Percentiles rank a stretch among this genome's conserved stretches.
These are phyloP conservation scores for Coronaproctus castanopsis DNA, from an alignment of 2,888 invertebrate genomes.

Conservation along the genomic window DNA sequence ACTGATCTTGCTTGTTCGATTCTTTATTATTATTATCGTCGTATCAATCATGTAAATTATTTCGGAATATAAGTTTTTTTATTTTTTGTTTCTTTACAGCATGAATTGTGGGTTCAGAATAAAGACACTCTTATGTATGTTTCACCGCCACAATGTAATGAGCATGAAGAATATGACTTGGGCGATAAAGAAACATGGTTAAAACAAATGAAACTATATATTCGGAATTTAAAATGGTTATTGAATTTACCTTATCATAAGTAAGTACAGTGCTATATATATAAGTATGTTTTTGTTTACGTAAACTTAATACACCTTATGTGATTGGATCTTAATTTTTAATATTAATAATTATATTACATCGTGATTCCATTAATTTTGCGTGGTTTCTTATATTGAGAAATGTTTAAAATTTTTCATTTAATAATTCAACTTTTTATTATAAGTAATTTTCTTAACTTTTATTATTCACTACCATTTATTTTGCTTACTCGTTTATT, in stretches of 20 bases:
- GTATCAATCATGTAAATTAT: not conserved
- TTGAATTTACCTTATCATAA: slow-evolving; percentile 6
- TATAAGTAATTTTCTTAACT: too few species aligned
- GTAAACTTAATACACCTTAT: too few species aligned
- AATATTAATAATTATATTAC: too few species aligned
- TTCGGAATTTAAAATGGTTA: slow-evolving; percentile 9
- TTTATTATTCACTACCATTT: too few species aligned
- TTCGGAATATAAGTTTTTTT: not conserved
- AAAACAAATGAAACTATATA: not conserved
- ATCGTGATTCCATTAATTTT: too few species aligned
- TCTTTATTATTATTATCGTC: not conserved
- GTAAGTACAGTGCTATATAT: not conserved
- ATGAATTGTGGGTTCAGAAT: slow-evolving; percentile 1
- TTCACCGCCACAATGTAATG: slow-evolving; percentile 1
- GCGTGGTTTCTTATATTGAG: too few species aligned
- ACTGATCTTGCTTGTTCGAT: too few species aligned
- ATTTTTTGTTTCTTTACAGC: slow-evolving; percentile 3
- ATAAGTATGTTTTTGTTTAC: not conserved
- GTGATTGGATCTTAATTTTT: too few species aligned
- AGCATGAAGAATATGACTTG: not conserved
- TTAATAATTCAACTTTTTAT: too few species aligned
- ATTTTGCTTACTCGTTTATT: too few species aligned
- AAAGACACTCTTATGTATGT: slow-evolving; percentile 1
- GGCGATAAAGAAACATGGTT: slow-evolving; percentile 5
- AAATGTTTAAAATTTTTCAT: too few species aligned